Conservation (phyloP, 1,140 invertebrate species). For the Solen grandis region DNA sequence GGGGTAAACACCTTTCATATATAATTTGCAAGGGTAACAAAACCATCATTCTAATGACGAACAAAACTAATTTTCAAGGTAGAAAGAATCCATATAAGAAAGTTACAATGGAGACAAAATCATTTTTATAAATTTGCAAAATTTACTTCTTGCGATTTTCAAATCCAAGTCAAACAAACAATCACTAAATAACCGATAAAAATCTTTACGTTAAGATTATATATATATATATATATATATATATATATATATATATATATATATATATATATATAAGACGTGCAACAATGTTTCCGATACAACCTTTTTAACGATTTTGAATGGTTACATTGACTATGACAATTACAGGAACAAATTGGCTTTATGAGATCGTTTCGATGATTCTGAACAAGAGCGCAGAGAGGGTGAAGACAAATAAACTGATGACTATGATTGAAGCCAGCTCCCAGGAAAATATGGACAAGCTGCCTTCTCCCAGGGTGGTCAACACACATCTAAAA, state of each 20-base stretch:
- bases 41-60: no score
- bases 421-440: constrained; percentile 21
- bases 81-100: no score
- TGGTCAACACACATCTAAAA: constrained; percentile 28
- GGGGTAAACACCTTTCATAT: no score
- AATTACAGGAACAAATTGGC: constrained; percentile 42
- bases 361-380: constrained; percentile 46
- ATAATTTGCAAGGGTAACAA: no score
- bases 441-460: neutral
- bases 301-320: neutral
- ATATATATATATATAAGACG: neutral
- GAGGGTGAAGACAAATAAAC: neutral
- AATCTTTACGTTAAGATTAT: neutral
- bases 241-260: neutral
- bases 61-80: no score
- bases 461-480: constrained; percentile 23
- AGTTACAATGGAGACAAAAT: no score
- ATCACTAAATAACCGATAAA: neutral
- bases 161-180: no score
- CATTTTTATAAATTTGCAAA: no score
- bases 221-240: neutral
- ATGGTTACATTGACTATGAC: neutral
- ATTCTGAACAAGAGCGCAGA: constrained; percentile 9
- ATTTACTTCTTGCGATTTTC: no score
- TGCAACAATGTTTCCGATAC: neutral